These are phyloP conservation scores for Hofmannophila pseudospretella DNA, from an alignment of 2,888 invertebrate species.

Conservation along the genomic window DNA sequence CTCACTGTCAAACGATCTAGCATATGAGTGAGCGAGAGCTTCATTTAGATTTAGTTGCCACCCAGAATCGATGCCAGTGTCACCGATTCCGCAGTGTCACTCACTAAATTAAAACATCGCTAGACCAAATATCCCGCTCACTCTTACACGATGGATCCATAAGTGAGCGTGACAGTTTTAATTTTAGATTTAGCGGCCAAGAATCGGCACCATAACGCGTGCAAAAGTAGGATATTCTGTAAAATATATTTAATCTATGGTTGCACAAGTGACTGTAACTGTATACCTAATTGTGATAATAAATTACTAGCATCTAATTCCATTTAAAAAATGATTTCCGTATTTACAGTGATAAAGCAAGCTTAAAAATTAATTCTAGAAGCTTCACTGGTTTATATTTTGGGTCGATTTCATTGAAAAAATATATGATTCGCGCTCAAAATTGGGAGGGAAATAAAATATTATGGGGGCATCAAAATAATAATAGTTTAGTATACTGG, in stretches of 20 bases:
- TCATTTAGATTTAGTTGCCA: no score
- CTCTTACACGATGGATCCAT: no score
- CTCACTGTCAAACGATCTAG: no score
- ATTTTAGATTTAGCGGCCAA: no score
- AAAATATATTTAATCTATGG: constrained; percentile 5
- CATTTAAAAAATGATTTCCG: not conserved
- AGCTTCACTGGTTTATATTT: constrained; percentile 50
- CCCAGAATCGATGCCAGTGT: no score
- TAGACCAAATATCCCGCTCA: no score
- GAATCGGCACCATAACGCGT: constrained; percentile 22
- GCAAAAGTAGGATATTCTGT: not conserved
- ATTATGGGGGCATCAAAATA: constrained; percentile 47
- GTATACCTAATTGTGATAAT: constrained; percentile 42
- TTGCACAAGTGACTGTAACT: constrained; percentile 30
- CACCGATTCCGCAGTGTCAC: no score
- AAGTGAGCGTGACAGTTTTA: no score
- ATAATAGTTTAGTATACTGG: constrained; percentile 63
- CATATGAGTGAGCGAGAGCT: no score
- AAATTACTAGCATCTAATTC: constrained; percentile 57
- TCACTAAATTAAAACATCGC: no score
- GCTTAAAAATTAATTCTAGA: constrained; percentile 27
- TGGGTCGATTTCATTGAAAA: constrained; percentile 6
- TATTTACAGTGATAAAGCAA: constrained; percentile 60
- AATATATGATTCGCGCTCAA: constrained; percentile 8
- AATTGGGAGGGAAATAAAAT: constrained; percentile 14